Base-by-base conservation (phyloP, 2,888 invertebrate species). In the Spisula solida region DNA sequence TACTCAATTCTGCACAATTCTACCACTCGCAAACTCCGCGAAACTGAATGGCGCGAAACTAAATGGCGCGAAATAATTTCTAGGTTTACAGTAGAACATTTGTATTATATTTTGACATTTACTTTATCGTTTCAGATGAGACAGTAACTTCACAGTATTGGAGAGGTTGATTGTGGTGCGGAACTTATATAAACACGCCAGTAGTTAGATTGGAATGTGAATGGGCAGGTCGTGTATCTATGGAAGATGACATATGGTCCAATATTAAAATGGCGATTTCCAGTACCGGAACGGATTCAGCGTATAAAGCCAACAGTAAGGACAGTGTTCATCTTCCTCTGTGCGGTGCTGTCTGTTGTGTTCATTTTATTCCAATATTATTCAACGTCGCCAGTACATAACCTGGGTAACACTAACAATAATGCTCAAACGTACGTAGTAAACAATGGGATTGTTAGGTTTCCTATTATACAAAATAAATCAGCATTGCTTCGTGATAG, bases 161-260 rank as follows among this genome's bases (percentile, higher is more conserved):
- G 31, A 34, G 16, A 75, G 75, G 25, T 4, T 18, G 70, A 10
- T 31, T 31, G 31, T 16, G 16, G 31, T 14, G 5, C 34, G 31
- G 0, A 31, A 70, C 70, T 0, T 34, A 75, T 6, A 75, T 6
- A 31, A 70, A 29, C 6, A 31, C 31, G 41, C 41, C 16, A 75
- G 75, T 75, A 75, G 75, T 31, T 34, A 34, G 34, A 10, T 31
- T 75, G 34, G 31, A 8, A 34, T 18, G 75, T 75, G 75, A 12
- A 75, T 75, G 75, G 25, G 31, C 18, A 16, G 8, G 31, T 70
- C 25, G 10, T 2, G 75, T 31, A 0, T 66, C n/a, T n/a, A 41
- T 25, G 82, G 75, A 83, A 82, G 47, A 88, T 88, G 88, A 85
- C 85, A 31, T 85, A 88, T 88, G 88, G 85, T 82, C 56, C 88